Evolutionary conservation across 2,113 vertebrate genomes (phyloP).

Genomic region (Rhinolophus ferrumequinum): DNA sequence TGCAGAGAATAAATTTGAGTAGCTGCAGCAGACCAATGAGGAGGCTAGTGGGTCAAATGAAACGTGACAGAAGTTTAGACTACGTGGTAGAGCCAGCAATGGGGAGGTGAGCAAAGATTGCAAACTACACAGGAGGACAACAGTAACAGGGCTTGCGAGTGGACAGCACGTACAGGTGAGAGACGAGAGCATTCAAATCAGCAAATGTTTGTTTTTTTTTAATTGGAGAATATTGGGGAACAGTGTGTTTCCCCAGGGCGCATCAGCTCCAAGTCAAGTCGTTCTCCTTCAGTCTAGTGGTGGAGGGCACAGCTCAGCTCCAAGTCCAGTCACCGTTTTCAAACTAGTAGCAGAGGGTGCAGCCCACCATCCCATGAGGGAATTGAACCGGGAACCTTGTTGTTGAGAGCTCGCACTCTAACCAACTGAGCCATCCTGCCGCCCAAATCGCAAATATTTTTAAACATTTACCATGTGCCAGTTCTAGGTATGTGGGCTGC

Average conservation of each 20-base stretch:
- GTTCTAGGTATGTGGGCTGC: neutral
- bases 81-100: neutral
- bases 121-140: neutral
- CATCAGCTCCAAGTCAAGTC: too few relatives aligned
- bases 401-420: too few relatives aligned
- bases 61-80: neutral
- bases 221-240: too few relatives aligned
- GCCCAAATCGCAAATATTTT: neutral
- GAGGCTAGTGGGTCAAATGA: neutral
- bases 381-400: too few relatives aligned
- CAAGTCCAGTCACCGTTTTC: too few relatives aligned
- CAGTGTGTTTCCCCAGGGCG: too few relatives aligned
- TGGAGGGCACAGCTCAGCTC: too few relatives aligned
- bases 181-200: neutral
- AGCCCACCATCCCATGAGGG: too few relatives aligned
- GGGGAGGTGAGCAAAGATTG: neutral
- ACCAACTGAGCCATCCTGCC: too few relatives aligned
- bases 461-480: neutral
- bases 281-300: too few relatives aligned
- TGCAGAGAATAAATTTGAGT: neutral
- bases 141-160: neutral
- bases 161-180: neutral
- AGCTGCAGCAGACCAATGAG: neutral
- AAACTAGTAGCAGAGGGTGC: too few relatives aligned
- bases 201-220: neutral